Conservation (phyloP, 1,140 invertebrate species). For the Physella acuta region DNA sequence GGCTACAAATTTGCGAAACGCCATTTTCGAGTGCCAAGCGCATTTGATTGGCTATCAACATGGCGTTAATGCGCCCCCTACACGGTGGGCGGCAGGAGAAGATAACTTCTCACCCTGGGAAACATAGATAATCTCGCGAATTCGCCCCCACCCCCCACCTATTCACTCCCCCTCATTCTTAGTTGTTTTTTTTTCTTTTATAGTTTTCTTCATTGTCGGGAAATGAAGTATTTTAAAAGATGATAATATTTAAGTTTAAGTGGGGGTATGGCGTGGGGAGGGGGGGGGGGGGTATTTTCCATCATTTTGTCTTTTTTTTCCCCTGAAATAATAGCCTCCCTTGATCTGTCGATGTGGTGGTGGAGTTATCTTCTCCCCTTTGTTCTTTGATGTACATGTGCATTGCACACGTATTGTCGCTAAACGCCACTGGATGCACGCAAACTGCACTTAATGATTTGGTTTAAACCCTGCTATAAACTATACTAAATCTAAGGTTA, state of each 20-base stretch:
- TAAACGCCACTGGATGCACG: too few species aligned
- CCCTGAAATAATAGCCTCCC: too few species aligned
- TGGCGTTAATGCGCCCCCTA: conserved; percentile 20
- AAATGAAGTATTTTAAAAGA: neutral
- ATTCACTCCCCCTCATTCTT: neutral
- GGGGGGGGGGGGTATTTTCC: neutral
- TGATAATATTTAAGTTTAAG: neutral
- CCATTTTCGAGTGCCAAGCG: conserved; percentile 14
- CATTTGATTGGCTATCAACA: conserved; percentile 20
- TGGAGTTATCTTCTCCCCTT: too few species aligned
- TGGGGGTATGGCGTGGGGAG: too few species aligned
- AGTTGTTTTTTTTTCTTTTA: neutral
- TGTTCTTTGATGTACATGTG: too few species aligned
- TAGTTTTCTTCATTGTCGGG: neutral
- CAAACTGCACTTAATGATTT: too few species aligned
- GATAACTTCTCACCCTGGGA: neutral
- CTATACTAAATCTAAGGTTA: too few species aligned
- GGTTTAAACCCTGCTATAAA: too few species aligned
- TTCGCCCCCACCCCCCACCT: neutral
- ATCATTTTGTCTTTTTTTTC: too few species aligned
- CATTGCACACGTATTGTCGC: too few species aligned
- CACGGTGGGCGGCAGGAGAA: conserved; percentile 12
- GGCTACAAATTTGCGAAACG: conserved; percentile 12
- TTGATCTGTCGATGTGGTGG: too few species aligned
- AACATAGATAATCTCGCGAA: neutral